Evolutionary conservation across 2,888 invertebrate species (phyloP), one percentile per base, ranked within the genome.

Genomic region (Agrilus biguttatus): DNA sequence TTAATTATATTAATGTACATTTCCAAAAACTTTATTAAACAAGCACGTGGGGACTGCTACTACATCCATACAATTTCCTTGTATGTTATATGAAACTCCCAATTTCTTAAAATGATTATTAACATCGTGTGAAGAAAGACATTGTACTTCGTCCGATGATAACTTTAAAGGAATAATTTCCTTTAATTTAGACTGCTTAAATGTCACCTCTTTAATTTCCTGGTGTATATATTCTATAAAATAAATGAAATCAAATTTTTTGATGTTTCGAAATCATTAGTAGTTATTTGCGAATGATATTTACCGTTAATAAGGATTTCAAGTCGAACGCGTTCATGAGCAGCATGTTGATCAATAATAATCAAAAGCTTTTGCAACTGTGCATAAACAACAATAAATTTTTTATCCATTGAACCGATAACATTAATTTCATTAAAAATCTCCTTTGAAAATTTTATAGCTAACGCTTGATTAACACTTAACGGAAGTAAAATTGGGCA

Each of bases 321-420:
- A 37, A 90, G 69, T 47, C 80, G 70, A 47, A 90, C 76, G 59
- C 91, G 72, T 67, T 91, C 91, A 62, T 89, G 81, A 23, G 83
- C 82, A 36, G 90, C 90, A 67, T 91, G 91, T 64, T 90, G 91
- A 66, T 91, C 91, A 61, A 90, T 81, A 32, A 84, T 55, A 32
- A 83, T 69, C 14, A 87, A 56, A 44, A 72, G 63, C 50, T 71
- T 63, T 14, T 58, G 68, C 42, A 62, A 58, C 49, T 67, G 60
- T 40, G 63, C 60, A 32, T 59, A 61, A 43, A 73, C 70, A 17
- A 72, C 72, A 51, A 85, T 81, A 53, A 83, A 82, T 63, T 84
- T 86, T 32, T 67, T 67, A 61, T 89, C 88, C 14, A 85, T 66
- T 69, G 89, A 89, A 14, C 78, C 77, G 36, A 88, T 62, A 23